Evolutionary conservation across 2,888 invertebrate genomes (phyloP), one percentile per base, ranked within the genome.

Genomic region (Dascillus cervinus): DNA sequence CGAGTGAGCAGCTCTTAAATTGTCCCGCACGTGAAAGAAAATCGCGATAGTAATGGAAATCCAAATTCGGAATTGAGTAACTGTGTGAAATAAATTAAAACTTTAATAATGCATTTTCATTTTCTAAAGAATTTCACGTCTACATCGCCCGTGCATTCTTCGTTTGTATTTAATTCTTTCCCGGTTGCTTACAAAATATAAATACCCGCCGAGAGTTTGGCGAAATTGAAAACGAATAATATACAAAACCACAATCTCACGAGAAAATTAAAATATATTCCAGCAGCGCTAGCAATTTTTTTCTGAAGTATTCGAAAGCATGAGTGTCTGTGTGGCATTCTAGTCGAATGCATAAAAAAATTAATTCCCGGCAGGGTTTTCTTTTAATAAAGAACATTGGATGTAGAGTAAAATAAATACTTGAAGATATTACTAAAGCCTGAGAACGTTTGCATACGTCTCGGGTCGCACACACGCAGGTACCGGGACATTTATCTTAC

Each of bases 51-150:
- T n/a, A n/a, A n/a, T n/a, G n/a, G n/a, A n/a, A n/a, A 17, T 17
- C 17, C 17, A 17, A 8, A 17, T 17, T 17, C 8, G 8, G 8
- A 17, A 17, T 17, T 17, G 8, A 4, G 8, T 17, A 17, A 4
- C 17, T 17, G 17, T 17, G 8, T 8, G 17, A 8, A 4, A 53
- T 53, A 55, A 55, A 56, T 55, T 56, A 55, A 55, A 56, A 55
- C 55, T 56, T 56, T 55, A 55, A 56, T 56, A 55, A 55, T 55
- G 55, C 52, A 54, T 54, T 53, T 56, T 49, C 54, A 44, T 49
- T 49, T 46, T 45, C 41, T 46, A 45, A 47, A 47, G 52, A 51
- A 51, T 52, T 52, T 52, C 52, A 48, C 50, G 43, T 52, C 50
- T 49, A 53, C 51, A 51, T 48, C 49, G 44, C 49, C 48, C 49